Evolutionary conservation across 2,797 vertebrate genomes (phyloP).

Genomic region (Nannoperca obscura): DNA sequence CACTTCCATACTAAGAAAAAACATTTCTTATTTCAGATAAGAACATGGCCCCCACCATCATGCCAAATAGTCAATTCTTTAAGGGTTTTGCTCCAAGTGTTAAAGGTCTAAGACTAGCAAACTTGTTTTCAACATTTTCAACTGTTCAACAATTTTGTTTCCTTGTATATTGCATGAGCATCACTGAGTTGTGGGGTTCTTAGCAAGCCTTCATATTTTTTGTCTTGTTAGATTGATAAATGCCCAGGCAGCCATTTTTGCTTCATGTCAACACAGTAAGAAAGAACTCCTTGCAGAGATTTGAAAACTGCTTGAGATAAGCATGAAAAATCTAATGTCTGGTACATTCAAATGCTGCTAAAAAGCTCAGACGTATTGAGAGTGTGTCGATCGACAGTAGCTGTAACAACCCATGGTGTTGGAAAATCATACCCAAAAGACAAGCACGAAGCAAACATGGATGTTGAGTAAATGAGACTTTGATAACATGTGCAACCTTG

Average conservation of each 20-base stretch:
- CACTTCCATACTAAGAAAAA: constrained; percentile 5
- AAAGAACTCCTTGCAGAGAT: not conserved
- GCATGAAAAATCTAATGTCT: not conserved
- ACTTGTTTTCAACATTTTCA: not conserved
- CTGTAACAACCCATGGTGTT: not conserved
- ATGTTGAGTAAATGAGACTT: too few relatives aligned
- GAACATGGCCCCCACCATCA: not conserved
- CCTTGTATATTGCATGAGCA: not conserved
- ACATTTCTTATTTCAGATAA: not conserved
- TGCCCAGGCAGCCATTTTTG: not conserved
- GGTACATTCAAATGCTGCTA: not conserved
- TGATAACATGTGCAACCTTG: too few relatives aligned
- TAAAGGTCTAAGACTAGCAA: not conserved
- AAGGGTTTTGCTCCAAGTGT: not conserved
- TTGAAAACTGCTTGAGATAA: not conserved
- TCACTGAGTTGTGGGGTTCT: not conserved
- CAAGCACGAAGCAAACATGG: too few relatives aligned
- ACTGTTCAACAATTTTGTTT: not conserved
- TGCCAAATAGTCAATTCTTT: not conserved
- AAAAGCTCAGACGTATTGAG: not conserved
- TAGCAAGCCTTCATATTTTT: not conserved
- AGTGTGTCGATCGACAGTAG: not conserved
- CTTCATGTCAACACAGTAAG: not conserved
- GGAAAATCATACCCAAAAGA: too few relatives aligned
- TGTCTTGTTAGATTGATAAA: not conserved